phyloP scores from a whole-genome alignment of 2,113 vertebrate genomes.

The Neopipo cinnamomea region DNA sequence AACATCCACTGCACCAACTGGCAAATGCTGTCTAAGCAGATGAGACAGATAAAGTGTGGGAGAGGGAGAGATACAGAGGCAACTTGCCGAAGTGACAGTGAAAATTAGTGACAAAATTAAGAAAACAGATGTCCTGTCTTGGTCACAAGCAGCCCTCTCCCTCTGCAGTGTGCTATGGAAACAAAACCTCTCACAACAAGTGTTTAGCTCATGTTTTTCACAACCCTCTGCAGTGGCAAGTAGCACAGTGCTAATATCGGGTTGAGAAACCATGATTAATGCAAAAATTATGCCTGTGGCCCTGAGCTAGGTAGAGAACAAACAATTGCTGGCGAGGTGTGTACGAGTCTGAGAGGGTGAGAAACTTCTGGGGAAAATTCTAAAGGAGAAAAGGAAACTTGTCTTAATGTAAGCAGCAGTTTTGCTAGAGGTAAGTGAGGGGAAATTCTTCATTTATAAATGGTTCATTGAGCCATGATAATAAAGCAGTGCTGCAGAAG shows the following conservation, averaged over 20 bases:
- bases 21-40: background rate
- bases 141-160: background rate
- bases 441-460: conserved; percentile 77
- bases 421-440: conserved; percentile 71
- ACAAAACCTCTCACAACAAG: background rate
- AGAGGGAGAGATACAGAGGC: background rate
- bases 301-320: background rate
- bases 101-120: background rate
- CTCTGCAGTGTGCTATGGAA: background rate
- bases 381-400: background rate
- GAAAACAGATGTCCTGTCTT: background rate
- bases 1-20: background rate
- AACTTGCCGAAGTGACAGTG: background rate
- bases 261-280: background rate
- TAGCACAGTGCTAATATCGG: background rate
- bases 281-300: background rate
- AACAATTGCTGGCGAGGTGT: background rate
- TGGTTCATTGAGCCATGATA: conserved; percentile 75
- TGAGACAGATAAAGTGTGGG: background rate
- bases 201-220: background rate
- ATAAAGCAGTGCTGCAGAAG: conserved; percentile 72
- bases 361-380: background rate
- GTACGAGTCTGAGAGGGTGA: background rate
- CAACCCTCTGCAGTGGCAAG: background rate
- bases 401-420: conserved; percentile 35